Base-by-base conservation (phyloP, 1,140 invertebrate genomes). In the Oryzaephilus surinamensis region DNA sequence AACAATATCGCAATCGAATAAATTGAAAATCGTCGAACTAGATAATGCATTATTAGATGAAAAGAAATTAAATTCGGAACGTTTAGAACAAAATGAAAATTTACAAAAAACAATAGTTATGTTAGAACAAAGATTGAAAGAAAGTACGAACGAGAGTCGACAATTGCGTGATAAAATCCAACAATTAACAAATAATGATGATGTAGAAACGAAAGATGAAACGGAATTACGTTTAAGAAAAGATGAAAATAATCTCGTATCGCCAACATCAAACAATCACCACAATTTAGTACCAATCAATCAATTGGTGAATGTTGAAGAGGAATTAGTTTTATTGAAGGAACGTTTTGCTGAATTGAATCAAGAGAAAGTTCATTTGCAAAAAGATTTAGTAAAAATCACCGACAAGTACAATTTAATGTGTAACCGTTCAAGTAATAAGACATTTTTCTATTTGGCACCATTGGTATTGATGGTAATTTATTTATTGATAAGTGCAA, bases 301-400 rank as follows among this genome's bases (percentile, higher is more conserved):
- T n/a, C 46, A 57, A 44, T 31, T 58, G 16, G 38, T 41, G 6
- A 40, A 45, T 33, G 41, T 69, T 4, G 65, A 64, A 37, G 69
- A 72, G 40, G 69, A 72, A 45, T 41, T 73, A 27, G 63, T 67
- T 30, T 57, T 63, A 11, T 44, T 72, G 11, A 71, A 72, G 28
- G 69, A 73, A 45, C 65, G 66, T 36, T 72, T 61, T 46, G 62
- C 64, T 30, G 40, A 44, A 18, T 58, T 60, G 4, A 59, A 58
- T 19, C 61, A 68, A 29, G 67, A 73, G 40, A 70, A 71, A 42
- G 42, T 59, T 7, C 49, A 64, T 23, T 45, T 73, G 3, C 48
- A 55, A 7, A 64, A 62, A 37, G 64, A 67, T 24, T 62, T 61
- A 13, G 8, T 41, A 3, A 40, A 31, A 21, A 20, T 58, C 30